Percentiles rank a stretch among this genome's conserved stretches.
Conservation (phyloP, 2,888 invertebrate genomes). For the Drosophila austrosaltans region DNA sequence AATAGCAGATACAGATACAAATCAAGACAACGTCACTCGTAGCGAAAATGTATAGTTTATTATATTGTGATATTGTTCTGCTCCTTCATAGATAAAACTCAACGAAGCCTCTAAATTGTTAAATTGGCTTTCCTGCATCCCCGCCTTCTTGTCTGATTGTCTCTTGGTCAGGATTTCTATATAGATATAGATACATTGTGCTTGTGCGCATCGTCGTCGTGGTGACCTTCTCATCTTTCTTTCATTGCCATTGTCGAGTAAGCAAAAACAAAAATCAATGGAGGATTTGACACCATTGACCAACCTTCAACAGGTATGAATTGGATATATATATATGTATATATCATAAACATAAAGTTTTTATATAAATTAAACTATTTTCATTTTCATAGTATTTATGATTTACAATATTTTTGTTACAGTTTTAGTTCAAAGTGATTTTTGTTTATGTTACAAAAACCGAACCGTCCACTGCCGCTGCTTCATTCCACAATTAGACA, state of each 20-base stretch:
- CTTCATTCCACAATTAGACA: constrained; percentile 15
- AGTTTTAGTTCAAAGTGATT: constrained; percentile 41
- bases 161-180: constrained; percentile 5
- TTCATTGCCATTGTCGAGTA: constrained; percentile 64
- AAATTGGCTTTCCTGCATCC: background rate
- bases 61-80: background rate
- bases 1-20: background rate
- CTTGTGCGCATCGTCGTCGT: constrained; percentile 33
- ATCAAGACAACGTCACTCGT: background rate
- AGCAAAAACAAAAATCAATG: constrained; percentile 70
- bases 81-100: background rate
- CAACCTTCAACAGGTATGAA: constrained; percentile 73
- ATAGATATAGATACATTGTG: constrained; percentile 16
- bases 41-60: background rate
- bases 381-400: constrained; percentile 37
- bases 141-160: background rate
- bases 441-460: constrained; percentile 16
- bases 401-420: constrained; percentile 33
- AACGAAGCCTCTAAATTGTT: background rate
- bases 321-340: background rate
- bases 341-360: constrained; percentile 7
- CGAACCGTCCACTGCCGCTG: constrained; percentile 17
- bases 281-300: constrained; percentile 76
- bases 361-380: constrained; percentile 29
- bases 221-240: constrained; percentile 63